Conservation (phyloP, 1,140 invertebrate species). For the Aphis craccivora region DNA sequence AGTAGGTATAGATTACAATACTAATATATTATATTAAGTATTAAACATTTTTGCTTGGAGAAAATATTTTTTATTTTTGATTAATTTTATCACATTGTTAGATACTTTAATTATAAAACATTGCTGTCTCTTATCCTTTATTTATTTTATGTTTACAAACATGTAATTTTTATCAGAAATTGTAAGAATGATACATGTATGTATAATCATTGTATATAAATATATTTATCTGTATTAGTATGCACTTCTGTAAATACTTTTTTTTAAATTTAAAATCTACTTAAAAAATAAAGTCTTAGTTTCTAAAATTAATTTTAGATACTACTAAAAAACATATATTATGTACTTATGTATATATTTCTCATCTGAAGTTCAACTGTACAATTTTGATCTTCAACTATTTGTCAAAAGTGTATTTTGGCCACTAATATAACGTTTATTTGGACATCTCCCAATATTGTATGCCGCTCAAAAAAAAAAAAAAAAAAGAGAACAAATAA, state of each 20-base stretch:
- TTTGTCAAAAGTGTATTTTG: slow-evolving; percentile 52
- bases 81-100: not conserved
- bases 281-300: not conserved
- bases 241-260: not conserved
- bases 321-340: not conserved
- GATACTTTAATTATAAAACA: not conserved
- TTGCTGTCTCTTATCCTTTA: not conserved
- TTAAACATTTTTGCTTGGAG: not conserved
- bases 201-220: not conserved
- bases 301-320: slow-evolving; percentile 21
- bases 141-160: not conserved
- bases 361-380: not conserved
- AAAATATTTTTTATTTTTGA: not conserved
- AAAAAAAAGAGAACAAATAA: slow-evolving; percentile 33
- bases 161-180: not conserved
- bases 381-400: slow-evolving; percentile 34
- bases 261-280: not conserved
- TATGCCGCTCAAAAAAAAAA: not conserved
- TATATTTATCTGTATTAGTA: not conserved
- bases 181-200: not conserved
- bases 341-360: not conserved
- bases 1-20: too few relatives aligned
- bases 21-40: not conserved
- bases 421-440: slow-evolving; percentile 40
- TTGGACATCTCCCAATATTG: slow-evolving; percentile 37